These are phyloP conservation scores for Psammodynastes pulverulentus DNA, from an alignment of 2,113 vertebrate species.

Conservation along the genomic window DNA sequence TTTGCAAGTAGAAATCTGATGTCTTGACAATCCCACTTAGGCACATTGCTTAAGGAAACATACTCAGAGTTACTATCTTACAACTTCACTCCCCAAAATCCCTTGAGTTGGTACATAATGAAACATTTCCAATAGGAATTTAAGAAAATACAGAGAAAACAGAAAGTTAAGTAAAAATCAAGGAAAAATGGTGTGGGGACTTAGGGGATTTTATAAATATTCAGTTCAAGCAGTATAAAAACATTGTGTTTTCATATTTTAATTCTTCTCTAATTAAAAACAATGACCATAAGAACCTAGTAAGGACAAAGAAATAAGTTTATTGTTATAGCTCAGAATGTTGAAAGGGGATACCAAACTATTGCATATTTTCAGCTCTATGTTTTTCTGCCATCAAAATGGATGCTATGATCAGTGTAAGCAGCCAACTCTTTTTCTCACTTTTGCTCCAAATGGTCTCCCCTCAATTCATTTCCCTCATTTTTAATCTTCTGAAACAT, in stretches of 20 bases:
- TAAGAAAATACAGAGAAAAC: not conserved
- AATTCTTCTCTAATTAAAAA: not conserved
- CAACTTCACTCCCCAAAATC: rapidly evolving
- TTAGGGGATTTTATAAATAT: not conserved
- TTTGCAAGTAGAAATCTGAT: not conserved
- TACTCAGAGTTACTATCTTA: constrained; percentile 2
- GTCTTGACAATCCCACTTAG: not conserved
- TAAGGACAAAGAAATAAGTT: not conserved
- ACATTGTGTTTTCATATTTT: constrained; percentile 12
- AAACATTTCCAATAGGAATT: not conserved
- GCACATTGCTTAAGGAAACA: not conserved
- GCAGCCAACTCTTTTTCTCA: not conserved
- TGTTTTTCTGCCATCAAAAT: not conserved
- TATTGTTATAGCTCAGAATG: not conserved
- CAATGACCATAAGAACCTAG: not conserved
- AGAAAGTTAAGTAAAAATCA: not conserved
- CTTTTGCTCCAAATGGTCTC: not conserved
- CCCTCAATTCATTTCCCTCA: not conserved
- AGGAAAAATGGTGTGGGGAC: rapidly evolving
- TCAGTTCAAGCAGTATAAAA: not conserved
- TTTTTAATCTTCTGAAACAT: rapidly evolving
- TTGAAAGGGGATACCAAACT: not conserved
- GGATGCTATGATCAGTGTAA: not conserved
- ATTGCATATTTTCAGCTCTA: not conserved
- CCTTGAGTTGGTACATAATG: constrained; percentile 29